Base-by-base conservation (phyloP, 2,797 vertebrate species). In the Diceros bicornis region DNA sequence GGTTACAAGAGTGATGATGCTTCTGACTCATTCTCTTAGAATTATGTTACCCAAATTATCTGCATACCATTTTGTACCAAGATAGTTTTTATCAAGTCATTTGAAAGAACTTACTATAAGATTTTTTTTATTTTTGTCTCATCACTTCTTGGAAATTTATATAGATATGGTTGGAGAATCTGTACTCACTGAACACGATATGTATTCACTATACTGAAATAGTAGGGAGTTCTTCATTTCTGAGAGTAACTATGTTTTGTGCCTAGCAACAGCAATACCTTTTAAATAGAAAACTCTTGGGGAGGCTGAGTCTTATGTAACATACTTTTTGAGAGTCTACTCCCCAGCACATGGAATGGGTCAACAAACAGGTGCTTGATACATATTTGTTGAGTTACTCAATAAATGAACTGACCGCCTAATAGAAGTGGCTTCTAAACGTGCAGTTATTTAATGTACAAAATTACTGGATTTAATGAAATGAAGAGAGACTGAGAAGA, bases 1-100 rank as follows among this genome's bases (percentile, higher is more conserved):
- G 97, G 98, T 98, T 97, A 97, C 27, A 95, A 97, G 96, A 99
- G 93, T 96, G 96, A 98, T 97, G 94, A 97, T 97, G 96, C 84
- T 98, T 98, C 97, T 95, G 96, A 97, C 93, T 96, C 87, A 41
- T 93, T 86, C 91, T 85, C 50, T 57, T 93, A 79, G 79, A 78
- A 23, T 93, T 86, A 55, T 71, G 41, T 94, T 74, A 55, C 61
- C 27, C 57, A 78, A 52, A 74, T 94, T 91, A 91, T 94, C 74
- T 78, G 78, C 57, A 64, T 93, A 57, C 68, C 47, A 32, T 94
- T 81, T 52, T 89, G 47, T 83, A 89, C 86, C 64, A 72, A 68
- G 21, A 87, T 83, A 20, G 47, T 69, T 79, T 90, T 85, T 90
- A 90, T 57, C 32, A 78, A 83, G 37, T 87, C 91, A 78, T 89